Evolutionary conservation across 2,113 vertebrate species (phyloP).

Genomic region (Daphoenositta chrysoptera): DNA sequence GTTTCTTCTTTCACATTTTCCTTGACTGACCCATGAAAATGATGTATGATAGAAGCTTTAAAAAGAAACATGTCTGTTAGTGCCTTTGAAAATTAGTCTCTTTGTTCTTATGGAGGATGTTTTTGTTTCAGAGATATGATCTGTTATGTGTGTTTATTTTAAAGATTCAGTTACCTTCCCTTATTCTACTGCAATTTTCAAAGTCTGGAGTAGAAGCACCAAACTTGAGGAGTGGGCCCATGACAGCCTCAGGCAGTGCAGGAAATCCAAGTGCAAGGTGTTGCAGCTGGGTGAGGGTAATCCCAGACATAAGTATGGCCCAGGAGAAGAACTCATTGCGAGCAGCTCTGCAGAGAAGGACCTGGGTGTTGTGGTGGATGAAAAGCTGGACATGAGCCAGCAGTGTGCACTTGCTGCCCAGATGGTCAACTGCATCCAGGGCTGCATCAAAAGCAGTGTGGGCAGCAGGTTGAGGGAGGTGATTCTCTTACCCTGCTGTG

Average conservation of each 20-base stretch:
- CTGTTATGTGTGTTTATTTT: background rate
- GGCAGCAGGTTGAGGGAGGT: background rate
- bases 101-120: background rate
- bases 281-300: background rate
- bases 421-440: background rate
- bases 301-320: too few species aligned
- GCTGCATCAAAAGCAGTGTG: rapidly evolving
- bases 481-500: background rate
- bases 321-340: background rate
- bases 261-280: too few species aligned
- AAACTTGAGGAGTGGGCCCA: background rate
- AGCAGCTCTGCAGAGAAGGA: background rate
- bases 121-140: background rate
- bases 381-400: background rate
- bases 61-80: background rate
- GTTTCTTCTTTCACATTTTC: background rate
- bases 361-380: too few species aligned
- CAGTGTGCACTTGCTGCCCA: background rate
- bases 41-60: background rate
- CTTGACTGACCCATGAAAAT: background rate
- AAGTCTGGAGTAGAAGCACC: background rate
- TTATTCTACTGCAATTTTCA: background rate
- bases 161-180: background rate
- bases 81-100: background rate
- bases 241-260: background rate